A percentile compares a stretch with the other conserved stretches of the same genome.
Conservation (phyloP, 2,113 vertebrate genomes). For the Axis porcinus region DNA sequence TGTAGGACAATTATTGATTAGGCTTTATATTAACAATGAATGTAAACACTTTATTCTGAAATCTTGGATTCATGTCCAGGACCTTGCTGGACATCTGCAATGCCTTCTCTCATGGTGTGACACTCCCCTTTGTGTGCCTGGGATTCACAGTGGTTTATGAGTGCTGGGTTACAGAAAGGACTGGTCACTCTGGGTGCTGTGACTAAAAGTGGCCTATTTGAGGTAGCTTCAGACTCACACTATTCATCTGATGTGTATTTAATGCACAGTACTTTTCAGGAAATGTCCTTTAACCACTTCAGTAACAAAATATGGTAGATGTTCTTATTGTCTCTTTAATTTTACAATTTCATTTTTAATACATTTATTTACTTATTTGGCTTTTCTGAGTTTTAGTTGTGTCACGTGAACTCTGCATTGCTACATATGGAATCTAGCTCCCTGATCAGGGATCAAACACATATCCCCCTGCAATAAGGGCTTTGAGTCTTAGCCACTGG, state of each 20-base stretch:
- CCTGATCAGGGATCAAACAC: neutral
- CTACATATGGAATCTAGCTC: neutral
- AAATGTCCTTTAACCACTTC: neutral
- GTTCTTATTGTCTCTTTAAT: neutral
- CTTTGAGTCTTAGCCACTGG: neutral
- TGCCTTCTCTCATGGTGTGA: rapidly evolving
- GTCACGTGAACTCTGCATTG: neutral
- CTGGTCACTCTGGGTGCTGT: rapidly evolving
- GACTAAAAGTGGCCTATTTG: neutral
- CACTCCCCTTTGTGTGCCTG: no score
- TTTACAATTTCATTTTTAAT: neutral
- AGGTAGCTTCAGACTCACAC: neutral
- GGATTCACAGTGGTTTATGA: neutral
- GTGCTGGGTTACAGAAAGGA: no score
- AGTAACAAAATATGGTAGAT: neutral
- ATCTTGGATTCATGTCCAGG: neutral
- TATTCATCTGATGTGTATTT: no score
- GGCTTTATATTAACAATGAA: neutral
- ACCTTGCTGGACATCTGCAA: rapidly evolving
- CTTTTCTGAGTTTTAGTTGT: neutral
- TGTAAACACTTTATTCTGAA: neutral
- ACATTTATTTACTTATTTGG: neutral
- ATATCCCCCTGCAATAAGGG: neutral
- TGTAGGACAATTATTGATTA: neutral
- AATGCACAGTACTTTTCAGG: neutral